phyloP scores from a whole-genome alignment of 2,797 vertebrate genomes.

The Siniperca obscura region DNA sequence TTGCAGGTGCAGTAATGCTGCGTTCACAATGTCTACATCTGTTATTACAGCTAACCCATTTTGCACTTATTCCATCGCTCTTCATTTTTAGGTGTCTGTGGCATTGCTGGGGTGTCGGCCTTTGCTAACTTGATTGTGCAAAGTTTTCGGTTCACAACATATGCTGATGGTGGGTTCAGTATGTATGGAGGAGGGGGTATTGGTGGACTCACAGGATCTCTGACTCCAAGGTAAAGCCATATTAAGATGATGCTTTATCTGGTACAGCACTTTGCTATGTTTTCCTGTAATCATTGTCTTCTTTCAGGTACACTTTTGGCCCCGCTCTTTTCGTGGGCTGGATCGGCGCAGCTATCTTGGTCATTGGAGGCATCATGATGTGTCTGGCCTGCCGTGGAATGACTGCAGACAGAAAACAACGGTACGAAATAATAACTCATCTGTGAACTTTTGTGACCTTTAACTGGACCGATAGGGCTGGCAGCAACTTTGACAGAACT shows the following conservation, averaged over 20 bases:
- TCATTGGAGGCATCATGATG: slow-evolving; percentile 91
- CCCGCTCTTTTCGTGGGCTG: slow-evolving; percentile 93
- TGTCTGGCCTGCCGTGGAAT: slow-evolving; percentile 91
- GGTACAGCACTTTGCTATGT: not conserved
- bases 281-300: not conserved
- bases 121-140: slow-evolving; percentile 95
- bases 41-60: not conserved
- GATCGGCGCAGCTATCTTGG: slow-evolving; percentile 89
- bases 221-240: slow-evolving; percentile 75
- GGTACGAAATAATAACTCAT: slow-evolving; percentile 74
- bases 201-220: slow-evolving; percentile 67
- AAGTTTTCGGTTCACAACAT: slow-evolving; percentile 87
- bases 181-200: slow-evolving; percentile 34
- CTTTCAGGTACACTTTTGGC: slow-evolving; percentile 92
- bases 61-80: not conserved
- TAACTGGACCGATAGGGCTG: not conserved
- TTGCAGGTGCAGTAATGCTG: slow-evolving; percentile 83
- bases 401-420: slow-evolving; percentile 78
- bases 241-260: not conserved
- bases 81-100: slow-evolving; percentile 86
- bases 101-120: slow-evolving; percentile 91
- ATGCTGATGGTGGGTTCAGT: slow-evolving; percentile 13
- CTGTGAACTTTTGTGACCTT: slow-evolving; percentile 31
- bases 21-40: not conserved
- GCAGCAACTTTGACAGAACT: not conserved